phyloP scores from a whole-genome alignment of 2,888 invertebrate genomes.

The Drosophila suboccidentalis region DNA sequence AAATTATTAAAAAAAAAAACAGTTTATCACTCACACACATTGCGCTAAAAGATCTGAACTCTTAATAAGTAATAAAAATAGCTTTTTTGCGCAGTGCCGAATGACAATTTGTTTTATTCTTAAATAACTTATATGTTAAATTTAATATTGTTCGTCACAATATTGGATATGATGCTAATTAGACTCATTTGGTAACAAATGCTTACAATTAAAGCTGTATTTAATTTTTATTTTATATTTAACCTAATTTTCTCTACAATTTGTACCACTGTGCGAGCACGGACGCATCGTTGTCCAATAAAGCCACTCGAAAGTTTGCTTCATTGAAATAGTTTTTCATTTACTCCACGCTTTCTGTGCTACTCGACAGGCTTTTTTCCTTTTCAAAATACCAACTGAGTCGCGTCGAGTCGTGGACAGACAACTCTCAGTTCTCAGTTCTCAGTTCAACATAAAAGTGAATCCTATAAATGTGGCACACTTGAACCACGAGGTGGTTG shows the following conservation, averaged over 20 bases:
- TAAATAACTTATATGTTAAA: too few relatives aligned
- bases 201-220: neutral
- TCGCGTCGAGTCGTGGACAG: conserved; percentile 1
- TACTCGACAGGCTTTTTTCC: conserved; percentile 25
- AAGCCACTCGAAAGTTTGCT: conserved; percentile 64
- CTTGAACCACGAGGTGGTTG: conserved; percentile 6
- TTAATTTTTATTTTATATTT: neutral
- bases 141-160: too few relatives aligned
- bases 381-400: conserved; percentile 50
- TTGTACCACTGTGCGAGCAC: conserved; percentile 37
- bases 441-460: neutral
- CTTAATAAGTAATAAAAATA: too few relatives aligned
- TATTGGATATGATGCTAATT: too few relatives aligned
- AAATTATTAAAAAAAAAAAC: too few relatives aligned
- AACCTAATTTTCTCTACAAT: neutral
- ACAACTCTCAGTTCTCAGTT: neutral
- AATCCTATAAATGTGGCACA: conserved; percentile 36
- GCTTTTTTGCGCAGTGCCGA: too few relatives aligned
- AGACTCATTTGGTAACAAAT: too few relatives aligned
- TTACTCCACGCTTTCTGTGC: conserved; percentile 51
- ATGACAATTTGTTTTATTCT: too few relatives aligned
- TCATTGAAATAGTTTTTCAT: conserved; percentile 78
- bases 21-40: too few relatives aligned
- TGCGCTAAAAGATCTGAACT: too few relatives aligned
- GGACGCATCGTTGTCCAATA: conserved; percentile 31